Conservation (phyloP, 2,113 vertebrate species). For the Dasyprocta punctata region DNA sequence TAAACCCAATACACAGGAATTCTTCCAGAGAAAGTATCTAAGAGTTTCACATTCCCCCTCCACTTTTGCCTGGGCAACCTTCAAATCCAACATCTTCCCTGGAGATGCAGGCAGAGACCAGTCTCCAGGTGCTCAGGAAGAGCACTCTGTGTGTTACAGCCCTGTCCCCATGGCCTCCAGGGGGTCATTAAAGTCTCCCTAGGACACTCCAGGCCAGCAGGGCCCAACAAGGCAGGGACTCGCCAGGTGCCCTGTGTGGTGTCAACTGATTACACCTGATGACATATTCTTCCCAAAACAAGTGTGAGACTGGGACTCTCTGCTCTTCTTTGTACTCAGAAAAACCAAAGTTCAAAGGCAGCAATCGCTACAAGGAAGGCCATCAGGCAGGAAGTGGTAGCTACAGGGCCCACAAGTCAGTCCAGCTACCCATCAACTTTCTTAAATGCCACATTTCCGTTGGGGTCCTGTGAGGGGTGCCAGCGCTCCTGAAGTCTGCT, state of each 20-base stretch:
- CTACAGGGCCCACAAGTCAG: neutral
- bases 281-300: neutral
- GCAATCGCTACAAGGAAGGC: neutral
- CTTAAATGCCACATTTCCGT: neutral
- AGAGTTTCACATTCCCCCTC: neutral
- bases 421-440: neutral
- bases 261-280: neutral
- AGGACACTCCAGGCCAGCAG: neutral
- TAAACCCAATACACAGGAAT: neutral
- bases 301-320: neutral
- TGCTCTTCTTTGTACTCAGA: neutral
- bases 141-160: neutral
- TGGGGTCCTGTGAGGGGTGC: neutral
- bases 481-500: rapidly evolving
- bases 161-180: neutral
- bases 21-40: neutral
- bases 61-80: neutral
- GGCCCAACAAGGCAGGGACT: neutral
- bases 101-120: neutral
- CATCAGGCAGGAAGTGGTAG: neutral
- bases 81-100: neutral
- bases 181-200: neutral
- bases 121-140: neutral
- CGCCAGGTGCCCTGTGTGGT: neutral
- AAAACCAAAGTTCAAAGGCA: neutral